Evolutionary conservation across 1,140 invertebrate genomes (phyloP).

Genomic region (Hydropsyche tenuis): DNA sequence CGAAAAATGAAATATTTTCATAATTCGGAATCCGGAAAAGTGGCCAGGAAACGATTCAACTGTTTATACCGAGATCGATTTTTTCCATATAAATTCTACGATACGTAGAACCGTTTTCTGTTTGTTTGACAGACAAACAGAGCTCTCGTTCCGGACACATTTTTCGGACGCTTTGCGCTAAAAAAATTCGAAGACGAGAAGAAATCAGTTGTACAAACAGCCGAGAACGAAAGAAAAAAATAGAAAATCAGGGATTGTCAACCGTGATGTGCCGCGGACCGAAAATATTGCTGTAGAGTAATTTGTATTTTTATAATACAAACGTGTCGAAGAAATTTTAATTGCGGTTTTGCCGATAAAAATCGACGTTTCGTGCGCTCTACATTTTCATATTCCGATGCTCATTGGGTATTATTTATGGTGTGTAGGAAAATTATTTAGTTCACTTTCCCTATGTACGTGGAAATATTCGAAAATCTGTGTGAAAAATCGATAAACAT

Average conservation of each 20-base stretch:
- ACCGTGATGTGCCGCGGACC: background rate
- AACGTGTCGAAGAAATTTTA: constrained; percentile 7
- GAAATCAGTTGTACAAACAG: constrained; percentile 23
- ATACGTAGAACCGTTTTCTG: no score
- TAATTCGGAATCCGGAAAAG: no score
- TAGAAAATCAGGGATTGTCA: constrained; percentile 2
- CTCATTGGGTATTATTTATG: no score
- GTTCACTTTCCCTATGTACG: no score
- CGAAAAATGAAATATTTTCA: no score
- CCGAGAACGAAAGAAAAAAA: no score
- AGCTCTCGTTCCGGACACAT: constrained; percentile 1
- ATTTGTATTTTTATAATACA: background rate
- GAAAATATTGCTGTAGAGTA: background rate
- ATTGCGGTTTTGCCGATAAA: background rate
- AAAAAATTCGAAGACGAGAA: background rate
- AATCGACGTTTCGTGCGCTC: background rate
- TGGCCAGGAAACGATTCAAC: constrained; percentile 4
- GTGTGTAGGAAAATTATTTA: no score
- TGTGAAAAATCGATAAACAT: no score
- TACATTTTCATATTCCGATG: background rate
- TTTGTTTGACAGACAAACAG: constrained; percentile 3
- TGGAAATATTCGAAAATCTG: no score
- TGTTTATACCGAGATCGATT: background rate
- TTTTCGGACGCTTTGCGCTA: background rate
- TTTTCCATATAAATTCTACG: background rate